These are phyloP conservation scores for Sinonovacula constricta DNA, from an alignment of 1,140 invertebrate species.

Conservation along the genomic window DNA sequence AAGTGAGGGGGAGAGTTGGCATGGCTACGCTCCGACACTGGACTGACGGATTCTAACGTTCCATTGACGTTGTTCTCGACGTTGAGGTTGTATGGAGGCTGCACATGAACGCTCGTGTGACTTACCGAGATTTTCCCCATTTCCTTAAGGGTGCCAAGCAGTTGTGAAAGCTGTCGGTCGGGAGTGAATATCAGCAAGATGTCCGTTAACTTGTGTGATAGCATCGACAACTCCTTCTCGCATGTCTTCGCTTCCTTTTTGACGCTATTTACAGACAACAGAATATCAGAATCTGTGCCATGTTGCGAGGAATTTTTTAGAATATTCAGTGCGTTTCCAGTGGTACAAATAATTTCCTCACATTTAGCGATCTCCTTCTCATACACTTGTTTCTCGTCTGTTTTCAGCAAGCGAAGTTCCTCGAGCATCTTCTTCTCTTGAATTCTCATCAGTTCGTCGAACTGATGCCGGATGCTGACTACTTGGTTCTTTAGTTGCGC, in stretches of 20 bases:
- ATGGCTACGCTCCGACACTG: background rate
- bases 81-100: slow-evolving; percentile 52
- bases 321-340: slow-evolving; percentile 52
- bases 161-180: slow-evolving; percentile 39
- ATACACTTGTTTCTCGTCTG: slow-evolving; percentile 46
- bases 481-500: slow-evolving; percentile 53
- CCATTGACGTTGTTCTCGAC: slow-evolving; percentile 22
- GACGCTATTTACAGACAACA: slow-evolving; percentile 55
- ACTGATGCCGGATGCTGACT: slow-evolving; percentile 51
- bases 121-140: slow-evolving; percentile 54
- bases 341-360: slow-evolving; percentile 55
- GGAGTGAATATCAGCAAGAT: slow-evolving; percentile 54
- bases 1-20: too few species aligned
- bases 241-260: slow-evolving; percentile 51
- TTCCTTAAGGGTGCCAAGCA: slow-evolving; percentile 46
- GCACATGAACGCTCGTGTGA: slow-evolving; percentile 46
- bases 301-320: slow-evolving; percentile 52
- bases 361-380: slow-evolving; percentile 54
- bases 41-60: slow-evolving; percentile 8
- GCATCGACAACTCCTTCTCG: slow-evolving; percentile 43
- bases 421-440: slow-evolving; percentile 56
- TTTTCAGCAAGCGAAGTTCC: slow-evolving; percentile 46
- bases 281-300: slow-evolving; percentile 55
- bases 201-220: slow-evolving; percentile 45
- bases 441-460: slow-evolving; percentile 48